Evolutionary conservation across 1,140 invertebrate genomes (phyloP).

Genomic region (Bicyclus anynana): DNA sequence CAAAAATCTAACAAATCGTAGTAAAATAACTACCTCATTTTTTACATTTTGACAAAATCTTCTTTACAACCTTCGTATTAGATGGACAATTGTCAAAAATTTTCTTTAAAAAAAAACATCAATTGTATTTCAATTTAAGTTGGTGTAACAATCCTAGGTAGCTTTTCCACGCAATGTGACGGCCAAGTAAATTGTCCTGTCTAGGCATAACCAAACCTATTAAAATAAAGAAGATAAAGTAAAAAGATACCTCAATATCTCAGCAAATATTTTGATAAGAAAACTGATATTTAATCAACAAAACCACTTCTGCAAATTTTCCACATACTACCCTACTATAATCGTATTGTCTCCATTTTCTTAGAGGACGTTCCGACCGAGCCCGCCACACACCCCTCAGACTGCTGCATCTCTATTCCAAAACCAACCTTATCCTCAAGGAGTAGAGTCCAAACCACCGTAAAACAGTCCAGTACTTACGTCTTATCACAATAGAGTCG

Average conservation of each 20-base stretch:
- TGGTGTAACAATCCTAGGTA: too few species aligned
- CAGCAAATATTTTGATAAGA: neutral
- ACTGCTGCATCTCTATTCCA: neutral
- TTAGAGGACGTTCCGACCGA: slow-evolving; percentile 59
- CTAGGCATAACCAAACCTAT: too few species aligned
- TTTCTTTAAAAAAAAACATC: too few species aligned
- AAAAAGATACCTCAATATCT: neutral
- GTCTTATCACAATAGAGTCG: slow-evolving; percentile 2
- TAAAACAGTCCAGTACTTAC: neutral
- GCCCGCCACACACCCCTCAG: slow-evolving; percentile 56
- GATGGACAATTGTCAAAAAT: too few species aligned
- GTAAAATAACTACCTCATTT: too few species aligned
- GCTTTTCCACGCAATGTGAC: too few species aligned
- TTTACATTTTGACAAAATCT: too few species aligned
- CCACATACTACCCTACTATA: slow-evolving; percentile 53
- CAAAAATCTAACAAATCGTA: too few species aligned
- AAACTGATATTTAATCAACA: neutral
- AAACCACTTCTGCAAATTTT: slow-evolving; percentile 1
- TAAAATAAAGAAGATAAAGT: too few species aligned
- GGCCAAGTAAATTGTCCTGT: too few species aligned
- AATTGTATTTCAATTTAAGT: too few species aligned
- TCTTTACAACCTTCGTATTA: too few species aligned
- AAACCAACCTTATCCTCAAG: slow-evolving; percentile 21
- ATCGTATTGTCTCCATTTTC: slow-evolving; percentile 69
- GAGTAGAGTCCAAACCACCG: slow-evolving; percentile 18